Percentiles rank a stretch among this genome's conserved stretches.
Conservation (phyloP, 1,140 invertebrate genomes). For the Lutraria rhynchaena region DNA sequence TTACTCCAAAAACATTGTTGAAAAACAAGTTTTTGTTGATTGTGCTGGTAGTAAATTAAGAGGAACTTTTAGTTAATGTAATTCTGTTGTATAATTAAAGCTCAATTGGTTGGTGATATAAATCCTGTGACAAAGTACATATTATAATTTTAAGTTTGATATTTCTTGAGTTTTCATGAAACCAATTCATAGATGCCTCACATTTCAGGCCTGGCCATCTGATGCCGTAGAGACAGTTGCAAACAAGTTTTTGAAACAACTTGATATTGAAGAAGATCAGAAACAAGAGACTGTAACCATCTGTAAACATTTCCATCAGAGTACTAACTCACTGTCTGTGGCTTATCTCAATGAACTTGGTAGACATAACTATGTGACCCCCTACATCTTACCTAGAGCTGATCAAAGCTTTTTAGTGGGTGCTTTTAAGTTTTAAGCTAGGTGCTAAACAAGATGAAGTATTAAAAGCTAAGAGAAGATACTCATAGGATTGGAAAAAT, state of each 20-base stretch:
- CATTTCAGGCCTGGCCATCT: conserved; percentile 82
- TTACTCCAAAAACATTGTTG: too few species aligned
- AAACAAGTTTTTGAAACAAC: conserved; percentile 78
- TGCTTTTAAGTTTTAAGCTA: too few species aligned
- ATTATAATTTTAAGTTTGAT: too few species aligned
- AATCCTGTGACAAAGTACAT: too few species aligned
- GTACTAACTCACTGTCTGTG: conserved; percentile 85
- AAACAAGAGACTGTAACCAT: conserved; percentile 77
- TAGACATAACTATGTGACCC: conserved; percentile 93
- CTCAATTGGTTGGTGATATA: too few species aligned
- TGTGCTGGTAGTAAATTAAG: too few species aligned
- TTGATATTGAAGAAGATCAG: conserved; percentile 80
- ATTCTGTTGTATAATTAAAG: too few species aligned
- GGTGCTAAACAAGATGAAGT: conserved; percentile 90
- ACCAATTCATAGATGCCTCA: too few species aligned
- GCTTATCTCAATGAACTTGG: conserved; percentile 86
- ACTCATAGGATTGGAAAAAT: conserved; percentile 93
- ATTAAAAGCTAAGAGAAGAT: conserved; percentile 89
- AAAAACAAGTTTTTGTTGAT: too few species aligned
- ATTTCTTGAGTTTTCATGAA: too few species aligned
- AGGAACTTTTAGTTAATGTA: too few species aligned
- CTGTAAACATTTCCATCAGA: conserved; percentile 81
- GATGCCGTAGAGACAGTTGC: conserved; percentile 81
- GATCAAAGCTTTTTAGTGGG: conserved; percentile 90
- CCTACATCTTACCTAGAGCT: conserved; percentile 95